Base-by-base conservation (phyloP, 2,113 vertebrate genomes). In the Gobiocypris rarus region DNA sequence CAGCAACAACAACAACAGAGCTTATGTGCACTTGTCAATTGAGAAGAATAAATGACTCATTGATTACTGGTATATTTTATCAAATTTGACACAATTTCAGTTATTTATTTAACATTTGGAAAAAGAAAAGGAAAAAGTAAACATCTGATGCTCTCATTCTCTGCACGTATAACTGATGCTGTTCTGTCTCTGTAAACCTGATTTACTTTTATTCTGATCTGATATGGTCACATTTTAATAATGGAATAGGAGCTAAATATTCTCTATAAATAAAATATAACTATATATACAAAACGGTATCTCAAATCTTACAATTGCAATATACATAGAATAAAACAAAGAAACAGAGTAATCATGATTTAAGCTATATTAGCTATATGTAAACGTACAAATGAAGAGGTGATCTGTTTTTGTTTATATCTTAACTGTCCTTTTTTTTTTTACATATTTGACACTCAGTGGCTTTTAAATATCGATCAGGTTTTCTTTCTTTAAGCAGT, bases 261-360 rank as follows among this genome's bases (percentile, higher is more conserved):
- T 70, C 34, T 63, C 83, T 85, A 83, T 87, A 85, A 87, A 87
- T 87, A 85, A 84, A 83, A 61, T 43, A 78, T 61, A 85, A 45
- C 79, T 80, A 79, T 85, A 87, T 85, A 83, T 79, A 87, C 85
- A 88, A 65, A 65, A 48, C 26, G 10, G n/a, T 65, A 52, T 81
- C 73, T 67, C 10, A 83, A 77, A 84, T 54, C 67, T 83, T 85
- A 19, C 41, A 78, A 75, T 41, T 65, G 52, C 45, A 75, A 63
- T 58, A 24, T 81, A 73, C 38, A 80, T 61, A 26, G 28, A 69
- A 75, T 50, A 50, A 56, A 48, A 74, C 52, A 34, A 61, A 34
- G 7, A 22, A 69, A 61, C 2, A 41, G 13, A 63, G 26, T 63
- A 34, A 83, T 50, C 24, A 45, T 45, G 76, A 78, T 78, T 43